Percentiles rank a stretch among this genome's conserved stretches.
Conservation (phyloP, 2,888 invertebrate genomes). For the Coleophora deauratella region DNA sequence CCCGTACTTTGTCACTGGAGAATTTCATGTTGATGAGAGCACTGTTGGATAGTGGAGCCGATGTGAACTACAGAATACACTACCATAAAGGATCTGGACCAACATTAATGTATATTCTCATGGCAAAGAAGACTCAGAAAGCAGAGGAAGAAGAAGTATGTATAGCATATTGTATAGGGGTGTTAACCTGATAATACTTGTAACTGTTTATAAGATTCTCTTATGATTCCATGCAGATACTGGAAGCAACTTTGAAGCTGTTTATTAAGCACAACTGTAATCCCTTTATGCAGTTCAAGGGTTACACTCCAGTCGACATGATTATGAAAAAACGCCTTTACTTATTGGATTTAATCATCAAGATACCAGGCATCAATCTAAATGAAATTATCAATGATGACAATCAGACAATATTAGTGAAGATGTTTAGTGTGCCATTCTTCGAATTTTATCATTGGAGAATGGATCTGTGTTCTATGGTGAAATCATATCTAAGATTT, state of each 20-base stretch:
- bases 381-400: constrained; percentile 43
- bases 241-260: constrained; percentile 32
- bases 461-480: too few relatives aligned
- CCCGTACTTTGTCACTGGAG: constrained; percentile 31
- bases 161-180: neutral
- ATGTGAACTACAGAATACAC: constrained; percentile 31
- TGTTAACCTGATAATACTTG: constrained; percentile 1
- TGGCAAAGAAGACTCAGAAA: constrained; percentile 32
- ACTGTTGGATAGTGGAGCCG: constrained; percentile 43
- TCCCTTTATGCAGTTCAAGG: constrained; percentile 35
- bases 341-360: constrained; percentile 40
- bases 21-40: constrained; percentile 36
- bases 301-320: constrained; percentile 40
- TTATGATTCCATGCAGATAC: constrained; percentile 41
- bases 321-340: constrained; percentile 34
- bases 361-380: constrained; percentile 35
- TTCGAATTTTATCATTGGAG: too few relatives aligned
- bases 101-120: constrained; percentile 44
- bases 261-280: constrained; percentile 42
- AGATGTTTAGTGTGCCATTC: constrained; percentile 34
- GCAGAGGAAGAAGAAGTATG: constrained; percentile 30
- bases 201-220: too few relatives aligned
- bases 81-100: constrained; percentile 39
- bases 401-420: constrained; percentile 46
- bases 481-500: too few relatives aligned